Evolutionary conservation across 2,797 vertebrate genomes (phyloP).

Genomic region (Hipposideros larvatus): DNA sequence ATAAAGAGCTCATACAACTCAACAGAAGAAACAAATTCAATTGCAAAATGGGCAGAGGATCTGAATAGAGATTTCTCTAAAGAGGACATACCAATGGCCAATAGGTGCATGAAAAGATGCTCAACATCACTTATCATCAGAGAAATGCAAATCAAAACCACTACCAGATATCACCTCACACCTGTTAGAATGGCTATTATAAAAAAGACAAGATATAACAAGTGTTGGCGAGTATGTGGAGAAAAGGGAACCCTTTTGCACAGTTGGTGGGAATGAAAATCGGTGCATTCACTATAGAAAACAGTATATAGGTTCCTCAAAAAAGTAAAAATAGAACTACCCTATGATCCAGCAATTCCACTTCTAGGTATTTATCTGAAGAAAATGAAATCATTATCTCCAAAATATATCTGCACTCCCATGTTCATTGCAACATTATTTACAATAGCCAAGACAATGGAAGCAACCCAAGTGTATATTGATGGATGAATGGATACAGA

Average conservation of each 20-base stretch:
- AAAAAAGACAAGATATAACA: not conserved
- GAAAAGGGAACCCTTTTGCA: not conserved
- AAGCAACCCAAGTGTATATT: not conserved
- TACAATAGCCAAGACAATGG: not conserved
- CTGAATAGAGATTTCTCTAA: not conserved
- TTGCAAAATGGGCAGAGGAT: not conserved
- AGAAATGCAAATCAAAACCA: not conserved
- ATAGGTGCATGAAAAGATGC: not conserved
- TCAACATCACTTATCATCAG: not conserved
- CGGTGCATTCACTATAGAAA: not conserved
- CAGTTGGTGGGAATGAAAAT: not conserved
- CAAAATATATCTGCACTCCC: not conserved
- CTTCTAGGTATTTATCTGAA: not conserved
- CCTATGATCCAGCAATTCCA: not conserved
- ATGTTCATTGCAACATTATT: not conserved
- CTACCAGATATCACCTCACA: not conserved
- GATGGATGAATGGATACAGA: not conserved
- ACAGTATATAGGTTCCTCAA: not conserved
- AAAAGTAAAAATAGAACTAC: not conserved
- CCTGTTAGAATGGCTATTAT: not conserved
- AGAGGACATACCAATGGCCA: not conserved
- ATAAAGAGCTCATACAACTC: not conserved
- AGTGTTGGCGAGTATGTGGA: not conserved
- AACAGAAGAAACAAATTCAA: not conserved
- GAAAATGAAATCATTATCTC: not conserved